A percentile compares a stretch with the other conserved stretches of the same genome.
Evolutionary conservation across 2,888 invertebrate species (phyloP).

Genomic region (Autographa gamma): DNA sequence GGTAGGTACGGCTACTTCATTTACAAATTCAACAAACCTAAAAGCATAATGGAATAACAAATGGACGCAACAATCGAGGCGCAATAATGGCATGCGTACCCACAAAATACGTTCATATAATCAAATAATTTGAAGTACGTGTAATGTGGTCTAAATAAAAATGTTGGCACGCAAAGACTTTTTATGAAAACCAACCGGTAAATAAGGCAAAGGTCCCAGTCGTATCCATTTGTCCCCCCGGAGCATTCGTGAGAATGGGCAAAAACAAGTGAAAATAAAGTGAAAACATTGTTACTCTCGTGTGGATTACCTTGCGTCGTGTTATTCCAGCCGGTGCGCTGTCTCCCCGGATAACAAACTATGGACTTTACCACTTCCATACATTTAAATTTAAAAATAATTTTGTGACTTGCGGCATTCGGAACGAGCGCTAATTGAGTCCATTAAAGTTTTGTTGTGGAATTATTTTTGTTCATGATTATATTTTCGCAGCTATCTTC

Average conservation of each 20-base stretch:
- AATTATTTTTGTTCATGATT: conserved; percentile 66
- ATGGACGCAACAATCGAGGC: conserved; percentile 36
- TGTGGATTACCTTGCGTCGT: conserved; percentile 80
- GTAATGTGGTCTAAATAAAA: conserved; percentile 62
- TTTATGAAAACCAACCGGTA: conserved; percentile 73
- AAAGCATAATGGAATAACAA: conserved; percentile 15
- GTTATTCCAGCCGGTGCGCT: conserved; percentile 71
- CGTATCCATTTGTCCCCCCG: conserved; percentile 76
- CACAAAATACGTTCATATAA: conserved; percentile 45
- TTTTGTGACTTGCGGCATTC: conserved; percentile 64
- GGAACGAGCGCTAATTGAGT: conserved; percentile 69
- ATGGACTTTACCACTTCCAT: conserved; percentile 67
- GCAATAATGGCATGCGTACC: conserved; percentile 32
- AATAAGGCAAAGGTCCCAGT: conserved; percentile 77
- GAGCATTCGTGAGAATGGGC: conserved; percentile 79
- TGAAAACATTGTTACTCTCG: conserved; percentile 84
- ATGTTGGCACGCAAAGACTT: conserved; percentile 61
- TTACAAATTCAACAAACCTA: conserved; percentile 25
- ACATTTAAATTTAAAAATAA: conserved; percentile 74
- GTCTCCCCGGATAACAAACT: conserved; percentile 73
- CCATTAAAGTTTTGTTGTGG: conserved; percentile 69
- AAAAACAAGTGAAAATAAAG: conserved; percentile 85
- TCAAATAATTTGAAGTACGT: conserved; percentile 54
- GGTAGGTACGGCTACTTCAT: neutral
- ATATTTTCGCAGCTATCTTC: conserved; percentile 61